phyloP scores from a whole-genome alignment of 2,888 invertebrate genomes.

The Ectemnius cavifrons region DNA sequence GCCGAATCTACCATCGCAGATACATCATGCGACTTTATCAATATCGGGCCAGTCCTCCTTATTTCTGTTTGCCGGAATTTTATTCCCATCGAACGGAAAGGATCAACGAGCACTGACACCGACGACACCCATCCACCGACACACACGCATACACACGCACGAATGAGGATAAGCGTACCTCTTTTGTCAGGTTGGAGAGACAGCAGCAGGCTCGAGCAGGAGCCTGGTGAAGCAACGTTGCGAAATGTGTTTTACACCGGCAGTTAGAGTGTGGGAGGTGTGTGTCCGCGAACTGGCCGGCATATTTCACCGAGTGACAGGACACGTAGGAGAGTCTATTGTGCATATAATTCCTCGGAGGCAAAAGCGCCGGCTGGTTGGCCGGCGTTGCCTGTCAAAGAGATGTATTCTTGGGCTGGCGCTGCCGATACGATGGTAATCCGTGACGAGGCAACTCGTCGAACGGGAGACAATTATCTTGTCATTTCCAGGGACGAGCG shows the following conservation, averaged over 20 bases:
- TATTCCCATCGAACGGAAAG: neutral
- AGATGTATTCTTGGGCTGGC: conserved; percentile 12
- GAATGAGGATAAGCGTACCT: too few species aligned
- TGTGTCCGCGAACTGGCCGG: conserved; percentile 28
- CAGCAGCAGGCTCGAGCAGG: too few species aligned
- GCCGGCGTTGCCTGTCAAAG: conserved; percentile 26
- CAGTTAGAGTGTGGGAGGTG: conserved; percentile 19
- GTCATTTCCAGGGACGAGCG: conserved; percentile 7
- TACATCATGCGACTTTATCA: neutral
- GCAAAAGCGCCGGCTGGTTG: conserved; percentile 2
- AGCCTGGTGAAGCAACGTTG: conserved; percentile 10
- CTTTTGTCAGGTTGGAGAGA: too few species aligned
- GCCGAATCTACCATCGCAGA: neutral
- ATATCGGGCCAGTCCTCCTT: neutral
- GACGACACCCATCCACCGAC: too few species aligned
- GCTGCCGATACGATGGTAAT: conserved; percentile 9
- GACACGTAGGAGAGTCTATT: conserved; percentile 38
- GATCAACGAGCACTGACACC: too few species aligned
- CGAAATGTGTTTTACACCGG: conserved; percentile 24
- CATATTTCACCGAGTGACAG: conserved; percentile 47
- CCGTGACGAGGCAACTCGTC: neutral
- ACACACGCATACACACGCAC: too few species aligned
- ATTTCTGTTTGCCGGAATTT: neutral
- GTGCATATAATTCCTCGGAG: conserved; percentile 33
- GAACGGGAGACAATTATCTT: conserved; percentile 17